Base-by-base conservation (phyloP, 2,888 invertebrate species). In the Calameuta filiformis region DNA sequence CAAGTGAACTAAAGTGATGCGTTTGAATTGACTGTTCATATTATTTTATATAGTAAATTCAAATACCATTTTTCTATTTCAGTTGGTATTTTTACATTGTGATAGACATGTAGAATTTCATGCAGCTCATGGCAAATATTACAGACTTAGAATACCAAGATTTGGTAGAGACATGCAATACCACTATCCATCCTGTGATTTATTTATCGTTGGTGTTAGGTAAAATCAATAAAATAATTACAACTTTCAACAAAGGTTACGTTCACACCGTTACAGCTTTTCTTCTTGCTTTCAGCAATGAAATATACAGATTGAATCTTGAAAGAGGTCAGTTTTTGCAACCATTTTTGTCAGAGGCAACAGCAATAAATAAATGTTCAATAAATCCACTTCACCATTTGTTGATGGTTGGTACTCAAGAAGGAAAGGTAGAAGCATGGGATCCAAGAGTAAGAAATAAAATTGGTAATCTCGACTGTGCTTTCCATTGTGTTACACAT, bases 31-130 rank as follows among this genome's bases (percentile, higher is more conserved):
- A 23, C 2, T 56, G 6, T 9, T 23, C 23, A 56, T 56, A 69
- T 0, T 71, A 76, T 73, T 73, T 31, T 1, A 56, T 23, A 34
- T 69, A n/a, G n/a, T 33, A 73, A 78, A 77, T 73, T 68, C 69
- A 77, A 31, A 77, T 81, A 77, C 78, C 69, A 73, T 56, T 83
- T 85, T 82, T 75, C 79, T 71, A 81, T 93, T 94, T 83, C 92
- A 98, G 97, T 92, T 99, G 80, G 96, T 97, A 33, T 96, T 98
- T 91, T 92, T 98, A 75, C 97, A 98, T 92, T 95, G 95, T 89
- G 97, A 98, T 91, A 94, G 99, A 71, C 98, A 96, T 92, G 93
- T 99, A 12, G 99, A 99, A 92, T 96, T 99, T 89, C 99, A 99
- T 93, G 96, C 97, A 35, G 97, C 97, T 73, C 96, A 96, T 91